Evolutionary conservation across 2,797 vertebrate species (phyloP), one percentile per base, ranked within the genome.

Genomic region (Rhincodon typus): DNA sequence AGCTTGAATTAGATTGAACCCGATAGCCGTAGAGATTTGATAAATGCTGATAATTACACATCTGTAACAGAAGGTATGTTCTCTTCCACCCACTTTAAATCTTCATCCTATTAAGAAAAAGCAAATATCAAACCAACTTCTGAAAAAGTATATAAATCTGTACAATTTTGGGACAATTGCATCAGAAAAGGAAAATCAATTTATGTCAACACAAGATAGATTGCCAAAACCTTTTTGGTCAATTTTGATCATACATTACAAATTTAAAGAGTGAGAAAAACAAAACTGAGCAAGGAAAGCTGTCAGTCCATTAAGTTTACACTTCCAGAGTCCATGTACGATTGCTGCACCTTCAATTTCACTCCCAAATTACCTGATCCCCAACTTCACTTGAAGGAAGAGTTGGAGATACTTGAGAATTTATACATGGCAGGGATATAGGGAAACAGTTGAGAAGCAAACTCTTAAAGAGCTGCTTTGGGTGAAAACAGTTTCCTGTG

Each of bases 11-110:
- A 95, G 62, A 95, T 94, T 42, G 74, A 23, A 77, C 13, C 50
- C 5, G 12, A 50, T 50, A 74, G 2, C 12, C 72, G 25, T 21
- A 91, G 34, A 50, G 42, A 72, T 50, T 46, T 70, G 77, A 77
- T 95, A 95, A 95, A 53, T 34, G 69, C 23, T 21, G 95, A 96
- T 96, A 96, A 98, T 97, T 97, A 98, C 98, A 98, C 97, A 96
- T 98, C 98, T 96, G 97, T 96, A 38, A 98, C 96, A 96, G 98
- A 98, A 96, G 98, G 98, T 97, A 98, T 98, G 97, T 98, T 98
- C 95, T 98, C 98, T 96, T 98, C 98, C 96, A 98, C 98, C 98
- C 98, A 98, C 96, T 98, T 98, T 96, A 98, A 96, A 96, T 98
- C 98, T 95, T 98, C 98, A 96, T 98, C 98, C 98, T 98, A 96